Evolutionary conservation across 2,113 vertebrate genomes (phyloP).

Genomic region (Microcebus ravelobensis): DNA sequence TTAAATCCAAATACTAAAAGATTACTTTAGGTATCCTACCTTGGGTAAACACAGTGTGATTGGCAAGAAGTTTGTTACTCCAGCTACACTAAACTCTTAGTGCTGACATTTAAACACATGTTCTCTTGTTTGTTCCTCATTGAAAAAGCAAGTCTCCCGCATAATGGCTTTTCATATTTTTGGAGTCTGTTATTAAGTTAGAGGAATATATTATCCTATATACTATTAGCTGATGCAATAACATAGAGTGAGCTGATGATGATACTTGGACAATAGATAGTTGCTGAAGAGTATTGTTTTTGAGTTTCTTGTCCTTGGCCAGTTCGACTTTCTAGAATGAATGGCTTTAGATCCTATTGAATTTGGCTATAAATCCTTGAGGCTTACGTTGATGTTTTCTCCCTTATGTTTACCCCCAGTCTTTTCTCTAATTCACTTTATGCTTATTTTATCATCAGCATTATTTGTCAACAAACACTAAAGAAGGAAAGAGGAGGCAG

Average conservation of each 20-base stretch:
- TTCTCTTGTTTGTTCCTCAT: slow-evolving; percentile 1
- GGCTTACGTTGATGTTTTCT: neutral
- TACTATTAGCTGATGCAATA: neutral
- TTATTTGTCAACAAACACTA: neutral
- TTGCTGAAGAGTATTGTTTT: neutral
- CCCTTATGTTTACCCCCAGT: neutral
- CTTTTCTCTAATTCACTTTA: neutral
- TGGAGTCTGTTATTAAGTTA: neutral
- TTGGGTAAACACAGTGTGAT: neutral
- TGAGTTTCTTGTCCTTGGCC: neutral
- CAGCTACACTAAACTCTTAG: neutral
- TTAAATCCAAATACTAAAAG: slow-evolving; percentile 23
- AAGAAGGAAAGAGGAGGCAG: neutral
- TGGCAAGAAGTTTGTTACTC: neutral
- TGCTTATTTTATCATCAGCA: neutral
- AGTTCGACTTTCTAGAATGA: neutral
- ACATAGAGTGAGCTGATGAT: neutral
- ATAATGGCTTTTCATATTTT: neutral
- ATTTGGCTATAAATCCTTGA: neutral
- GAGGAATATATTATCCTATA: neutral
- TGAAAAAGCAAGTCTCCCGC: slow-evolving; percentile 2
- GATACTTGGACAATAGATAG: neutral
- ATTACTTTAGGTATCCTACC: neutral
- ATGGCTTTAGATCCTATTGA: neutral
- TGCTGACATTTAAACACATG: neutral